A percentile compares a stretch with the other conserved stretches of the same genome.
Conservation (phyloP, 2,797 vertebrate genomes). For the Bradypodion pumilum region DNA sequence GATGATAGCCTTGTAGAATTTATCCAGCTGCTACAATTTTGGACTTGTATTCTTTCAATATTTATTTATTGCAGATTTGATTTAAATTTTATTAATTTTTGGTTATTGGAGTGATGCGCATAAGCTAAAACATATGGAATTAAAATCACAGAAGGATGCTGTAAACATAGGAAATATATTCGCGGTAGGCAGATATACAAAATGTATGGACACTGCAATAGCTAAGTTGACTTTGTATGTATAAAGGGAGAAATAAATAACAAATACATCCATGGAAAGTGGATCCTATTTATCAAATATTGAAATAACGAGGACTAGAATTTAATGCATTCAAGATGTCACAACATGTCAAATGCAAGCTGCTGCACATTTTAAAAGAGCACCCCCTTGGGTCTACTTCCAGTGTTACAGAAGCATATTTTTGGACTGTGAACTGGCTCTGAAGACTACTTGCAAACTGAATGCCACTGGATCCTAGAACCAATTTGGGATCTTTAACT, state of each 20-base stretch:
- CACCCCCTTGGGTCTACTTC: background rate
- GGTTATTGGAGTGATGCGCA: background rate
- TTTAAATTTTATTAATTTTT: background rate
- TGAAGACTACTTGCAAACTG: background rate
- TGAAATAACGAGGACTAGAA: background rate
- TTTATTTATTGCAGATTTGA: background rate
- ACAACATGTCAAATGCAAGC: background rate
- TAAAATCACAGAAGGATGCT: background rate
- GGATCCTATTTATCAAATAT: background rate
- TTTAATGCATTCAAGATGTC: slow-evolving; percentile 3
- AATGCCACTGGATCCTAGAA: background rate
- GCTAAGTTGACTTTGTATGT: background rate
- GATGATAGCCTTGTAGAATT: background rate
- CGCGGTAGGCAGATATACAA: background rate
- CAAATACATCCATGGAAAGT: background rate
- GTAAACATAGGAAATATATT: background rate
- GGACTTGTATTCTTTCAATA: background rate
- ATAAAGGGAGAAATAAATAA: background rate
- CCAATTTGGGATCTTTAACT: background rate
- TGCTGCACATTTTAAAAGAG: background rate
- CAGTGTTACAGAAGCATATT: background rate
- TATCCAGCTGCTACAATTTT: background rate
- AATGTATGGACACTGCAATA: background rate
- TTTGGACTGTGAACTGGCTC: background rate
- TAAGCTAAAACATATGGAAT: background rate